Percentiles rank a stretch among this genome's conserved stretches.
Evolutionary conservation across 2,888 invertebrate species (phyloP).

Genomic region (Pachycephus smyrnensis): DNA sequence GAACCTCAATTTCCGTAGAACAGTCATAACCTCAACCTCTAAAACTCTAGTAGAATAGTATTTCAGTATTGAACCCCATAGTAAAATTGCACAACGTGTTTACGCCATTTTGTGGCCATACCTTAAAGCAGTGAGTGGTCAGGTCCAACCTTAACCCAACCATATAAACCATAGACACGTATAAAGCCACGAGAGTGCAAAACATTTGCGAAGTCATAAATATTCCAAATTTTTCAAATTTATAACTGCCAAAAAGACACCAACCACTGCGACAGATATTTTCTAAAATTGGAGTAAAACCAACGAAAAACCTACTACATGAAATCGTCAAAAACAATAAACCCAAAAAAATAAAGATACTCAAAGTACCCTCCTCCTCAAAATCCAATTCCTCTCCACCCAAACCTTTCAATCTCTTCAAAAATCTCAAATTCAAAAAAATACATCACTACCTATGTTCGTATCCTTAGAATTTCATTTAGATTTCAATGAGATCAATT

Average conservation of each 20-base stretch:
- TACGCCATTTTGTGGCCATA: constrained; percentile 38
- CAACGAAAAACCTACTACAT: background rate
- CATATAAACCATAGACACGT: background rate
- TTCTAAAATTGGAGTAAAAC: background rate
- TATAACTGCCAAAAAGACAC: background rate
- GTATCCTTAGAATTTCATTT: background rate
- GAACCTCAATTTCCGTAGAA: background rate
- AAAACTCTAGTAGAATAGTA: background rate
- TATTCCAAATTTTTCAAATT: background rate
- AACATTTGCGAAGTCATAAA: background rate
- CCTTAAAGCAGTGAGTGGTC: constrained; percentile 6
- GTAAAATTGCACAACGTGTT: constrained; percentile 44
- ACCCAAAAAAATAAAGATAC: background rate
- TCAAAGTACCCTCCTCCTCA: too few species aligned
- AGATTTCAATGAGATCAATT: constrained; percentile 4
- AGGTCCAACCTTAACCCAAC: constrained; percentile 14
- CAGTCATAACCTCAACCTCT: background rate
- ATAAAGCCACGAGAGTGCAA: background rate
- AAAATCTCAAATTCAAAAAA: background rate
- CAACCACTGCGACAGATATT: background rate
- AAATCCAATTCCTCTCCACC: background rate
- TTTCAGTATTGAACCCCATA: constrained; percentile 7
- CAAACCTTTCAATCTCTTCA: background rate
- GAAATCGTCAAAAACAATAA: background rate
- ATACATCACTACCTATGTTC: background rate